A percentile compares a stretch with the other conserved stretches of the same genome.
phyloP scores from a whole-genome alignment of 2,797 vertebrate species.

The Sebastes alutus region DNA sequence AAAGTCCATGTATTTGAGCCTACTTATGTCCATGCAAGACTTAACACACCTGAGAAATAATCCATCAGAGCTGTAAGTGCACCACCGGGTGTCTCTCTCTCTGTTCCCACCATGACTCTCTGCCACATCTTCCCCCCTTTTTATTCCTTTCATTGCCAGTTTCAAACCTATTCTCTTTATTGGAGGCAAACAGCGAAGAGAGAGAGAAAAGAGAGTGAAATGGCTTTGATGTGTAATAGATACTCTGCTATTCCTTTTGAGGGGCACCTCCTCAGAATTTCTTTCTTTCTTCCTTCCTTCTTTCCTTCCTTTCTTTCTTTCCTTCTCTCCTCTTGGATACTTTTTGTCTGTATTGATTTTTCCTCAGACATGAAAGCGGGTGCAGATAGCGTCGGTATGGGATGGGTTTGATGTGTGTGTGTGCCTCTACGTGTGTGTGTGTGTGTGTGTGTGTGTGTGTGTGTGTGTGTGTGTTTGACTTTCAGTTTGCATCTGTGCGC shows the following conservation, averaged over 20 bases:
- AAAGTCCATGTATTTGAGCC: background rate
- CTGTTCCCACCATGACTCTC: background rate
- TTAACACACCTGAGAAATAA: background rate
- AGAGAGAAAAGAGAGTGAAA: slow-evolving; percentile 7
- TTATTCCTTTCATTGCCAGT: slow-evolving; percentile 31
- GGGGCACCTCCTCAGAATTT: slow-evolving; percentile 6
- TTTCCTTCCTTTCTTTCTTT: background rate
- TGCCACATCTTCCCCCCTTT: background rate
- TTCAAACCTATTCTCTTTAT: slow-evolving; percentile 47
- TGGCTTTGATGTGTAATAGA: slow-evolving; percentile 66
- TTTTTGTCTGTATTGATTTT: slow-evolving; percentile 60
- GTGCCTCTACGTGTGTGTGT: background rate
- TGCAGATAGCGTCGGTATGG: background rate
- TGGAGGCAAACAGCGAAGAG: slow-evolving; percentile 40
- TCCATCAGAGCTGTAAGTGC: slow-evolving; percentile 18
- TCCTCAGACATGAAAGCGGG: slow-evolving; percentile 49
- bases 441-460: background rate
- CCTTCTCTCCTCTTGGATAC: slow-evolving; percentile 29
- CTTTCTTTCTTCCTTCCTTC: background rate
- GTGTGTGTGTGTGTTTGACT: slow-evolving; percentile 12
- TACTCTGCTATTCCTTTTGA: slow-evolving; percentile 50
- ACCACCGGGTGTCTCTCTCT: background rate
- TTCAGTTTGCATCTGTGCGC: slow-evolving; percentile 4
- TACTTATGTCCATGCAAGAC: background rate
- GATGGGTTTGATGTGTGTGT: slow-evolving; percentile 32